Percentiles rank a stretch among this genome's conserved stretches.
Evolutionary conservation across 2,888 invertebrate species (phyloP).

Genomic region (Sinopyrophorus schimmeli): DNA sequence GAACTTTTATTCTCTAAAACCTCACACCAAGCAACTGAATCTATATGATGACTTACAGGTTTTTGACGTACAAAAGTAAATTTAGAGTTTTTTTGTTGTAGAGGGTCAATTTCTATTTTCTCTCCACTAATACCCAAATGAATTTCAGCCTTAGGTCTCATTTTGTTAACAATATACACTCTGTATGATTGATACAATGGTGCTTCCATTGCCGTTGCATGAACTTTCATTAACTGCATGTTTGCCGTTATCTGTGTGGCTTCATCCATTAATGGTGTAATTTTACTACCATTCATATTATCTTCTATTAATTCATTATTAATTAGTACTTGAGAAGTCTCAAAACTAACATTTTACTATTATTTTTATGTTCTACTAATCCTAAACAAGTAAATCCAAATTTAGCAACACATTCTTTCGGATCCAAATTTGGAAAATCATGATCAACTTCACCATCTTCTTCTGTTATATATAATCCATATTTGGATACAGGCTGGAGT

Average conservation of each 20-base stretch:
- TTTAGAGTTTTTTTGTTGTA: slow-evolving; percentile 67
- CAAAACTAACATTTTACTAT: slow-evolving; percentile 52
- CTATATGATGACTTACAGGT: slow-evolving; percentile 83
- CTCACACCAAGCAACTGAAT: slow-evolving; percentile 86
- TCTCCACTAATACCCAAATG: slow-evolving; percentile 88
- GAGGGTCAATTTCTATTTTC: slow-evolving; percentile 88
- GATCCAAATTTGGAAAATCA: slow-evolving; percentile 90
- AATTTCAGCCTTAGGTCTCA: slow-evolving; percentile 80
- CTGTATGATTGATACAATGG: slow-evolving; percentile 83
- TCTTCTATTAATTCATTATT: slow-evolving; percentile 29
- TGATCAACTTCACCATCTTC: slow-evolving; percentile 94
- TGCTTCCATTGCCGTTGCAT: slow-evolving; percentile 81
- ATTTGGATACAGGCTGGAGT: slow-evolving; percentile 69
- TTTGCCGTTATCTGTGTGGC: slow-evolving; percentile 55
- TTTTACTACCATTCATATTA: slow-evolving; percentile 4
- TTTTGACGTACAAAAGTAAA: slow-evolving; percentile 66
- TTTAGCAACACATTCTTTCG: slow-evolving; percentile 86
- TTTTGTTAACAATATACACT: slow-evolving; percentile 77
- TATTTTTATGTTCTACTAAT: slow-evolving; percentile 73
- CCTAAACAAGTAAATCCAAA: slow-evolving; percentile 91
- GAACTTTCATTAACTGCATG: slow-evolving; percentile 69
- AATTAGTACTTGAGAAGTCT: slow-evolving; percentile 33
- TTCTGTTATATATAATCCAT: slow-evolving; percentile 91
- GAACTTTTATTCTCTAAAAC: slow-evolving; percentile 74
- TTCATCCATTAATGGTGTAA: slow-evolving; percentile 40